Evolutionary conservation across 2,797 vertebrate genomes (phyloP).

Genomic region (Garrulus glandarius): DNA sequence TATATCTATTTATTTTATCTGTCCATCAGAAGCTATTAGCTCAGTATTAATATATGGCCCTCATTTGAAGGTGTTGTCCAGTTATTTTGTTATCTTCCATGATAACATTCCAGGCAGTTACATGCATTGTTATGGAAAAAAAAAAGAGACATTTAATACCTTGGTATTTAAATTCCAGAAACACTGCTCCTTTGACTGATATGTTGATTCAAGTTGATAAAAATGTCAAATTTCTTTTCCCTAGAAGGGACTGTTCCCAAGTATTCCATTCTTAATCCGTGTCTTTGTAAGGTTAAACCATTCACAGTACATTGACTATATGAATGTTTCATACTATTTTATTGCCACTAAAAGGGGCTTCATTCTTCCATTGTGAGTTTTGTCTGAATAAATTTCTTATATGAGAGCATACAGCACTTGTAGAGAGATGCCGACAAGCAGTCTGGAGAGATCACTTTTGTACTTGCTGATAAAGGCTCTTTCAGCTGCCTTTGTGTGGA

Average conservation of each 20-base stretch:
- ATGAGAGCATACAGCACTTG: constrained; percentile 48
- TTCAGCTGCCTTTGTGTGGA: constrained; percentile 72
- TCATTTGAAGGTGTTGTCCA: not conserved
- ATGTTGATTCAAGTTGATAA: constrained; percentile 25
- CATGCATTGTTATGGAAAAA: not conserved
- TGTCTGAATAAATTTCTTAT: constrained; percentile 67
- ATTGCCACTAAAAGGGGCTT: constrained; percentile 51
- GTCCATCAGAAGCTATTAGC: not conserved
- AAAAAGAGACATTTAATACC: not conserved
- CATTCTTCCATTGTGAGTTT: constrained; percentile 60
- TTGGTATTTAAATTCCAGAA: constrained; percentile 5
- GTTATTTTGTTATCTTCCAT: not conserved
- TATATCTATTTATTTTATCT: not conserved
- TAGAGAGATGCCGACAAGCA: constrained; percentile 58
- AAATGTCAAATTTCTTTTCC: constrained; percentile 16
- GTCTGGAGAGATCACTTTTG: constrained; percentile 58
- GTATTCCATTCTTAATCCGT: not conserved
- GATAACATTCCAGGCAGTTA: not conserved
- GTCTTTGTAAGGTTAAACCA: constrained; percentile 33
- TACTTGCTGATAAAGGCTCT: constrained; percentile 71
- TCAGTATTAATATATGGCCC: not conserved
- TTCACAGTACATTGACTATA: constrained; percentile 35
- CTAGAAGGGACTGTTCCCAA: not conserved
- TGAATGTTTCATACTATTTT: constrained; percentile 45
- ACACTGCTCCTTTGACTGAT: not conserved